Evolutionary conservation across 2,113 vertebrate species (phyloP).

Genomic region (Greenwoodochromis staneri): DNA sequence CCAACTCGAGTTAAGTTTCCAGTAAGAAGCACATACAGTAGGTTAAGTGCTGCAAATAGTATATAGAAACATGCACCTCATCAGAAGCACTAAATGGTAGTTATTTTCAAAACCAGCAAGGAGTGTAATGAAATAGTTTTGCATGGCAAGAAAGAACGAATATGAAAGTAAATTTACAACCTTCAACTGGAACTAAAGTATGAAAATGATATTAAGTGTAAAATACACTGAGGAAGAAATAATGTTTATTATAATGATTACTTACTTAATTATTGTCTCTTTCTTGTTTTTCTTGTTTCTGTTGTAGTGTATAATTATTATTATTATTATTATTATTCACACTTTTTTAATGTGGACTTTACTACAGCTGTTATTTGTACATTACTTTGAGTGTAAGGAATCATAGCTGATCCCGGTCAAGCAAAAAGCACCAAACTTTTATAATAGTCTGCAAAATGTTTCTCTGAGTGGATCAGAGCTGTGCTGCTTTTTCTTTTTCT

Average conservation of each 20-base stretch:
- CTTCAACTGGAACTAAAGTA: neutral
- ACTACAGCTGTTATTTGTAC: neutral
- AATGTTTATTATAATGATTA: neutral
- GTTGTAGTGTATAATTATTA: neutral
- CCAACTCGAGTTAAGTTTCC: neutral
- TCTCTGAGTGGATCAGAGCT: neutral
- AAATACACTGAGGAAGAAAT: neutral
- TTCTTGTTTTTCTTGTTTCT: neutral
- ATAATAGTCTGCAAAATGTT: neutral
- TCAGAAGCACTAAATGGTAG: neutral
- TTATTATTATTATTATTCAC: neutral
- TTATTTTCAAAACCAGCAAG: neutral
- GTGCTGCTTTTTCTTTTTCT: neutral
- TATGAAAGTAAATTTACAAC: neutral
- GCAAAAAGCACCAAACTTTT: neutral
- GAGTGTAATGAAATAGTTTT: neutral
- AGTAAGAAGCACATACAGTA: neutral
- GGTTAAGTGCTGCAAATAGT: neutral
- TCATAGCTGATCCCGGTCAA: neutral
- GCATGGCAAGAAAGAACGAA: neutral
- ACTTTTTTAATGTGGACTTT: neutral
- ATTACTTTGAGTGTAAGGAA: neutral
- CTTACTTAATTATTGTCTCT: neutral
- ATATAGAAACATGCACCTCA: neutral
- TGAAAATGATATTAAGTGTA: neutral